Evolutionary conservation across 2,797 vertebrate genomes (phyloP).

Genomic region (Notolepis coatsorum): DNA sequence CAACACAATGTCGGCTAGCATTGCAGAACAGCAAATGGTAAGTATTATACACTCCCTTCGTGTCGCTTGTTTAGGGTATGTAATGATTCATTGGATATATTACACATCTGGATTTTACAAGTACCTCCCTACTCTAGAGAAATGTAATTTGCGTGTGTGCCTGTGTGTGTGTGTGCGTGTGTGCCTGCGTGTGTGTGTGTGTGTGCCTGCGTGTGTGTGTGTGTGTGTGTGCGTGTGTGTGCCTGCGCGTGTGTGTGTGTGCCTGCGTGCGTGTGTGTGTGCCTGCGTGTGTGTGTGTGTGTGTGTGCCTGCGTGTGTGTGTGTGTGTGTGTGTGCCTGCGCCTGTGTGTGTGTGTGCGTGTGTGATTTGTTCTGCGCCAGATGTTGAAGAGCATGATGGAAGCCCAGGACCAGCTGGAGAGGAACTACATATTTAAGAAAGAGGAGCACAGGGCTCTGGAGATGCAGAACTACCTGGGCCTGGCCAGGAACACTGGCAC

Average conservation of each 20-base stretch:
- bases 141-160: neutral
- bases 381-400: conserved; percentile 87
- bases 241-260: neutral
- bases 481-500: conserved; percentile 74
- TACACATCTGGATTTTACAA: neutral
- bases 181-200: neutral
- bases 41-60: conserved; percentile 10
- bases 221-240: neutral
- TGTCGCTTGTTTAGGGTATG: neutral
- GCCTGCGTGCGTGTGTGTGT: neutral
- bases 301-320: conserved; percentile 2
- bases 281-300: neutral
- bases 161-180: neutral
- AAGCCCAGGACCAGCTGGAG: conserved; percentile 86
- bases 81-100: neutral
- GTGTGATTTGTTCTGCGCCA: conserved; percentile 47
- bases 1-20: conserved; percentile 63
- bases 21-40: conserved; percentile 86
- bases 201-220: conserved; percentile 1
- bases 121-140: neutral
- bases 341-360: neutral
- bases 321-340: neutral
- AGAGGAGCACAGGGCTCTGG: conserved; percentile 84
- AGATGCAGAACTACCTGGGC: conserved; percentile 84
- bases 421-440: conserved; percentile 86